These are phyloP conservation scores for Catajapyx aquilonaris DNA, from an alignment of 1,140 invertebrate species.

Conservation along the genomic window DNA sequence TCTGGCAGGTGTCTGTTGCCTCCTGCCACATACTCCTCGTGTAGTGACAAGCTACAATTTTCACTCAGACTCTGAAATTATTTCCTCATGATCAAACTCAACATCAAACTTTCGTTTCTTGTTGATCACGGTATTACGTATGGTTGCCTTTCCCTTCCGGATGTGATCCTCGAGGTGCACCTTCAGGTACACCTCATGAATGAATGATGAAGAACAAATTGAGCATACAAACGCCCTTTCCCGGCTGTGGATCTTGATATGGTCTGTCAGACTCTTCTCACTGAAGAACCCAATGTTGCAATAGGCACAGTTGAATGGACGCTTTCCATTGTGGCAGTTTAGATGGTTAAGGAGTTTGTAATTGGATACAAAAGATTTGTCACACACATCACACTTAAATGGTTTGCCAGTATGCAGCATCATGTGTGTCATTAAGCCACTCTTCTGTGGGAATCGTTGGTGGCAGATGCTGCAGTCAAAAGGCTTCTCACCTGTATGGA, in stretches of 20 bases:
- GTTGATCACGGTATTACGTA: too few relatives aligned
- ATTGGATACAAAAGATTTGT: slow-evolving; percentile 37
- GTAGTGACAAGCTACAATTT: too few relatives aligned
- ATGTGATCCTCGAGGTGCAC: slow-evolving; percentile 7
- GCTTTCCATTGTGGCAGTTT: slow-evolving; percentile 23
- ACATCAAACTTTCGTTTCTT: too few relatives aligned
- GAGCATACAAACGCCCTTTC: slow-evolving; percentile 2
- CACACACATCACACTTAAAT: slow-evolving; percentile 34
- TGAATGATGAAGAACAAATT: slow-evolving; percentile 4
- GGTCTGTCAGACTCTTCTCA: slow-evolving; percentile 5
- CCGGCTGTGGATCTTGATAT: slow-evolving; percentile 1
- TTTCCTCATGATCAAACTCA: too few relatives aligned
- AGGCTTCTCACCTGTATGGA: slow-evolving; percentile 24
- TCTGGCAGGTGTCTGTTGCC: too few relatives aligned
- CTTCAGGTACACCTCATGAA: slow-evolving; percentile 6
- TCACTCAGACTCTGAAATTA: too few relatives aligned
- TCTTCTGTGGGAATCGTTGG: slow-evolving; percentile 27
- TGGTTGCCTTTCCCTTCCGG: too few relatives aligned
- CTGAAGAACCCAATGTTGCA: slow-evolving; percentile 16
- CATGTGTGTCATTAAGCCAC: slow-evolving; percentile 30
- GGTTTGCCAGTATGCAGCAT: slow-evolving; percentile 15
- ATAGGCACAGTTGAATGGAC: slow-evolving; percentile 25
- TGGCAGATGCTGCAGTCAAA: slow-evolving; percentile 23
- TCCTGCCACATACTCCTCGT: too few relatives aligned
- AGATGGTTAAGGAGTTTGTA: slow-evolving; percentile 34